phyloP scores from a whole-genome alignment of 2,113 vertebrate genomes.

The Micronisus gabar region DNA sequence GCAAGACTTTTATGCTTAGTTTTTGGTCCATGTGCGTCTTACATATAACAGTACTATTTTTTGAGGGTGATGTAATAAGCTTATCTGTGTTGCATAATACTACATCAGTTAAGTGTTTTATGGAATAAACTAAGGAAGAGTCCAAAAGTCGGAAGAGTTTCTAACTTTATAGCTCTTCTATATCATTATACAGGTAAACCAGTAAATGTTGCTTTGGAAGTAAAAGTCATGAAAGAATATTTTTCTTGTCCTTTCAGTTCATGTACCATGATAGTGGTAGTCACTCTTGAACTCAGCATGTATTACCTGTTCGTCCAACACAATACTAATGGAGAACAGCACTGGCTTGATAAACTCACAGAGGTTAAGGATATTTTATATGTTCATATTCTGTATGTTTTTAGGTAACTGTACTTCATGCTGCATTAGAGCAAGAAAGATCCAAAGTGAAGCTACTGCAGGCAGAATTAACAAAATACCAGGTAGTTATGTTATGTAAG shows the following conservation, averaged over 20 bases:
- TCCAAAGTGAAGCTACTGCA: constrained; percentile 93
- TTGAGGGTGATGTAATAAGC: neutral
- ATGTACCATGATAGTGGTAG: neutral
- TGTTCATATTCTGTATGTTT: neutral
- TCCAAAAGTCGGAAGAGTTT: neutral
- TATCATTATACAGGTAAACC: neutral
- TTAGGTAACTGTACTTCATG: constrained; percentile 87
- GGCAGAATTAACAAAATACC: constrained; percentile 88
- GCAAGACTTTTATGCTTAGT: neutral
- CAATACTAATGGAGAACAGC: neutral
- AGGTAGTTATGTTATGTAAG: constrained; percentile 71
- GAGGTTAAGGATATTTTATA: neutral
- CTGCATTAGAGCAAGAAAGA: constrained; percentile 89
- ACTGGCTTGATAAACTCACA: neutral
- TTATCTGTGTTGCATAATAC: neutral
- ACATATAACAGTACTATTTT: neutral
- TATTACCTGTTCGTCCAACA: neutral
- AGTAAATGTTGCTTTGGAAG: neutral
- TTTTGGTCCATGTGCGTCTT: neutral
- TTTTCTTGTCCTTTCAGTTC: neutral
- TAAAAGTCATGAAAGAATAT: neutral
- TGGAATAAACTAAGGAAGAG: neutral
- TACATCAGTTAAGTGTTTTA: neutral
- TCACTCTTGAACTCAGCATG: neutral
- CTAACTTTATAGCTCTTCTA: neutral